A percentile compares a stretch with the other conserved stretches of the same genome.
phyloP scores from a whole-genome alignment of 2,113 vertebrate genomes.

The Sceloporus undulatus region DNA sequence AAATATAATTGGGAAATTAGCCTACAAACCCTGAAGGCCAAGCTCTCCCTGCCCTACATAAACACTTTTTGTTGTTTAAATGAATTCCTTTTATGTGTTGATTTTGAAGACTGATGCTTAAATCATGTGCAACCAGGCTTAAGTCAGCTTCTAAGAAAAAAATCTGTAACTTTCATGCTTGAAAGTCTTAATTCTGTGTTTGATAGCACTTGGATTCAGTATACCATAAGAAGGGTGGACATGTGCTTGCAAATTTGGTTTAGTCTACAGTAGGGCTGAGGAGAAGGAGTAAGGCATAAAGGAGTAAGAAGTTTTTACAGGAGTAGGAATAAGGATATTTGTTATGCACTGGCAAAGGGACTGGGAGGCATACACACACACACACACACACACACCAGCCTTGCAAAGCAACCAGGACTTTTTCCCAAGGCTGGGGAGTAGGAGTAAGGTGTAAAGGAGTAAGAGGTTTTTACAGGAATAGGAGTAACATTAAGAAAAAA shows the following conservation, averaged over 20 bases:
- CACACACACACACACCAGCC: no score
- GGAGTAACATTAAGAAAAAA: no score
- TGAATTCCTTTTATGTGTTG: background rate
- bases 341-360: no score
- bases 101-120: background rate
- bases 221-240: background rate
- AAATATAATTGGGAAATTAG: background rate
- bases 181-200: background rate
- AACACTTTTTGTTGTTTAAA: background rate
- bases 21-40: background rate
- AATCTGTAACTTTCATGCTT: background rate
- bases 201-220: background rate
- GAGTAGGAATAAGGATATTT: no score
- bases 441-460: no score
- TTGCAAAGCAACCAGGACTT: no score
- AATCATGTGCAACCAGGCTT: background rate
- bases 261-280: no score
- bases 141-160: background rate
- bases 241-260: background rate
- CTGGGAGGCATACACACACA: no score
- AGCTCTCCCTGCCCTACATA: background rate
- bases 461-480: no score
- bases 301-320: no score
- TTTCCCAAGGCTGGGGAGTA: no score
- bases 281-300: no score